Percentiles rank a stretch among this genome's conserved stretches.
These are phyloP conservation scores for Trisateles emortualis DNA, from an alignment of 2,888 invertebrate species.

Conservation along the genomic window DNA sequence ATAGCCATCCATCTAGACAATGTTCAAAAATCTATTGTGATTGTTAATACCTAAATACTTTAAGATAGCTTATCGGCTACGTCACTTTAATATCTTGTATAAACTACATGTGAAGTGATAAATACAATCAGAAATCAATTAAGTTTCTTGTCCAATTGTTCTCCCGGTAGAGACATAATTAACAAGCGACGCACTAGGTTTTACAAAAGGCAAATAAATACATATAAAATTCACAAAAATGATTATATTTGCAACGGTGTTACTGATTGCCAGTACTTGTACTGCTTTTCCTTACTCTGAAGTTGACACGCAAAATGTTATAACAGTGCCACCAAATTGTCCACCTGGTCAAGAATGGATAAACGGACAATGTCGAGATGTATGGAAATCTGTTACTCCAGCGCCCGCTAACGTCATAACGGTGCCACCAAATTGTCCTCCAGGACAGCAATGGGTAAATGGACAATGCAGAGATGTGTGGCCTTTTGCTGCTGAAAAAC, in stretches of 20 bases:
- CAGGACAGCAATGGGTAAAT: conserved; percentile 47
- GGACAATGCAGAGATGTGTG: conserved; percentile 35
- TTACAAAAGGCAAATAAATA: not conserved
- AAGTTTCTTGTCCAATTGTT: conserved; percentile 44
- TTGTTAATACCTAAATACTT: conserved; percentile 18
- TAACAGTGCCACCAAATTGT: conserved; percentile 53
- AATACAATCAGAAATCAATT: conserved; percentile 57
- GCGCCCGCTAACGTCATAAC: conserved; percentile 40
- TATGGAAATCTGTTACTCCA: conserved; percentile 30
- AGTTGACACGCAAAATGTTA: conserved; percentile 38
- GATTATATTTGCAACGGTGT: conserved; percentile 29
- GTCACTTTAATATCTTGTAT: conserved; percentile 44
- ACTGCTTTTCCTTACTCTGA: conserved; percentile 34
- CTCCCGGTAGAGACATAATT: not conserved
- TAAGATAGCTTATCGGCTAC: conserved; percentile 48
- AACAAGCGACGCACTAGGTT: not conserved
- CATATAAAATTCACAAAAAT: conserved; percentile 13
- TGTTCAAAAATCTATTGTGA: conserved; percentile 10
- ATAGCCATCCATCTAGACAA: not conserved
- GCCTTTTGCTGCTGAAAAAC: not conserved
- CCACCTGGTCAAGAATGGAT: conserved; percentile 35
- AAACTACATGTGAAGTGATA: conserved; percentile 42
- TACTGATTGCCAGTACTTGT: conserved; percentile 35
- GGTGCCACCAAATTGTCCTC: conserved; percentile 51
- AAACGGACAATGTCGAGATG: conserved; percentile 41